Base-by-base conservation (phyloP, 2,113 vertebrate genomes). In the Labeo catla region DNA sequence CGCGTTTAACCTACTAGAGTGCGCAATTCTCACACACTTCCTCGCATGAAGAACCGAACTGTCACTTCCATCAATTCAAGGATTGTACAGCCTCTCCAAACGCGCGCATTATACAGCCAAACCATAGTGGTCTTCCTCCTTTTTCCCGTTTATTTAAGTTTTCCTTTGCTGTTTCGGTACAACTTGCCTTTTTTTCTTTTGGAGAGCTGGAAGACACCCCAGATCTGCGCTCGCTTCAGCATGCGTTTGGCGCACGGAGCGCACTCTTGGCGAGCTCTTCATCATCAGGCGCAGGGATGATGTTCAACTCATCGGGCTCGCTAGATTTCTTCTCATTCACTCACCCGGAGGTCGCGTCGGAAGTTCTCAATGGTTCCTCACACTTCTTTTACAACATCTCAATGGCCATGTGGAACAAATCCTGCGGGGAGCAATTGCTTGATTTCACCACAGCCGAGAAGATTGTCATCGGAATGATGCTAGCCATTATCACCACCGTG, bases 401-500 rank as follows among this genome's bases (percentile, higher is more conserved):
- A 89, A 89, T 92, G 47, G 11, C 91, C 90, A 93, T 90, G 93
- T 90, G 91, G 92, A 95, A 95, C 91, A 91, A 92, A 84, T 94
- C 94, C 77, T 95, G 95, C 91, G 94, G 89, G 83, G 95, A 95
- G 86, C 91, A 93, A 76, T 89, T 93, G 81, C 92, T 80, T 82
- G 92, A 93, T 80, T 95, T 95, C 86, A 91, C 90, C 84, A 86
- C 92, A 11, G 92, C 93, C 83, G 94, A 94, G 92, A 95, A 93
- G 91, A 94, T 95, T 72, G 66, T 95, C 0, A 95, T 96, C 86
- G 95, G 95, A 45, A 92, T 93, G 87, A 91, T 95, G 93, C 59
- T 95, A 90, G 94, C 94, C 61, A 88, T 95, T 59, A 95, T 96
- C 87, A 95, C 94, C 52, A 94, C 93, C 73, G 93, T 95, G 63